Base-by-base conservation (phyloP, 2,113 vertebrate genomes). In the Mormyrus lacerda region DNA sequence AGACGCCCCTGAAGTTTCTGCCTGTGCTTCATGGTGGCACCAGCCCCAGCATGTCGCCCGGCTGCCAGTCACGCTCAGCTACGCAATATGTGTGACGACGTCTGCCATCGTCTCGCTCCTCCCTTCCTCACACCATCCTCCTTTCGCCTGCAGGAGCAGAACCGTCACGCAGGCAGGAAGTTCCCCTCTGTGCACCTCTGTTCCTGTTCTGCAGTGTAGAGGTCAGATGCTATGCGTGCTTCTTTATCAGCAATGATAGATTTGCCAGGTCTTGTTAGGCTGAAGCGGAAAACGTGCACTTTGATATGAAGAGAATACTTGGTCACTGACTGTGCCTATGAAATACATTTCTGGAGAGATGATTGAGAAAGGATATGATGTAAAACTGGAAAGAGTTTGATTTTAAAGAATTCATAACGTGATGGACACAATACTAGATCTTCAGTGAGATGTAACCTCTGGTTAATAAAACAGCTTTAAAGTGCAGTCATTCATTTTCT, bases 221-320 rank as follows among this genome's bases (percentile, higher is more conserved):
- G 73, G 31, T 17, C 11, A 15, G 92, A 90, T 82, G 89, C 93
- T 94, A 93, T 92, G 89, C 91, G 91, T 27, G 17, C 51, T 84
- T 88, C 89, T 91, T 89, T 91, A 89, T 85, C 93, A 93, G 73
- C 11, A 79, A 6, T 79, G 31, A 95, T 95, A 93, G 90, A 94
- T 93, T 91, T 85, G 93, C 76, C 87, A 88, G 9, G 88, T 88
- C 89, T 89, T 89, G 50, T 21, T 87, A 35, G 17, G 39, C 10
- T 55, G 45, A 31, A 50, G 86, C 19, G 21, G 27, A 87, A 35
- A 58, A 39, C 9, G 4, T 31, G 58, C 35, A 58, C 35, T 85
- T 45, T 48, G 87, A n/a, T 47, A 17, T 19, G 73, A 42, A 19
- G 35, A 19, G 31, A 39, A 42, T 42, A 42, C 35, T 35, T 79